Base-by-base conservation (phyloP, 2,888 invertebrate species). In the Exocentrus adspersus region DNA sequence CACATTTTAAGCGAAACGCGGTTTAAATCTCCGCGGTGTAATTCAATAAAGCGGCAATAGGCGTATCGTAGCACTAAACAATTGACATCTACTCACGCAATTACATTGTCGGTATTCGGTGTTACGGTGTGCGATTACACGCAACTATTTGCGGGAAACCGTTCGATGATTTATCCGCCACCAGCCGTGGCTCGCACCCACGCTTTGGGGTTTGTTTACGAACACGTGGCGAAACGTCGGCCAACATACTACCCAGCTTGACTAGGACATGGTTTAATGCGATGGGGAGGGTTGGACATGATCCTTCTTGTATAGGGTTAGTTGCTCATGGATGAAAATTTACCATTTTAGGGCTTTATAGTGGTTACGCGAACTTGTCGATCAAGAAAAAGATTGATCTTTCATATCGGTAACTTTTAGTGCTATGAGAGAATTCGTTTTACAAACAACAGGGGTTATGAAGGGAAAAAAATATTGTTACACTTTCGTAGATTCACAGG, bases 31-130 rank as follows among this genome's bases (percentile, higher is more conserved):
- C 53, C 37, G 16, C 41, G 53, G 48, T 37, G 54, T 61, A 46
- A 62, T 53, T 60, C 53, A 46, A 60, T 50, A 62, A 56, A 56
- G 50, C 56, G 50, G 61, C 37, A 62, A 37, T 62, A 52, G 45
- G 62, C 46, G 51, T 51, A 42, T 19, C 54, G 59, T 30, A 62
- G 64, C 58, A 67, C 65, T 65, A 67, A 69, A 72, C 70, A 72
- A 70, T 72, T 70, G 69, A 69, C 68, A 68, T 68, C 64, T 65
- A 66, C 67, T 65, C 71, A 68, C 70, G 69, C 68, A 71, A 72
- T 72, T 68, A 70, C 65, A 60, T 59, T 62, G 64, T 64, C 64
- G 48, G 64, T 57, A 61, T 59, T 2, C 37, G 67, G 62, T 64
- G 62, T 67, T 64, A 67, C 62, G 64, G 62, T 60, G 60, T 60